A percentile compares a stretch with the other conserved stretches of the same genome.
Evolutionary conservation across 1,140 invertebrate genomes (phyloP).

Genomic region (Scylla paramamosain): DNA sequence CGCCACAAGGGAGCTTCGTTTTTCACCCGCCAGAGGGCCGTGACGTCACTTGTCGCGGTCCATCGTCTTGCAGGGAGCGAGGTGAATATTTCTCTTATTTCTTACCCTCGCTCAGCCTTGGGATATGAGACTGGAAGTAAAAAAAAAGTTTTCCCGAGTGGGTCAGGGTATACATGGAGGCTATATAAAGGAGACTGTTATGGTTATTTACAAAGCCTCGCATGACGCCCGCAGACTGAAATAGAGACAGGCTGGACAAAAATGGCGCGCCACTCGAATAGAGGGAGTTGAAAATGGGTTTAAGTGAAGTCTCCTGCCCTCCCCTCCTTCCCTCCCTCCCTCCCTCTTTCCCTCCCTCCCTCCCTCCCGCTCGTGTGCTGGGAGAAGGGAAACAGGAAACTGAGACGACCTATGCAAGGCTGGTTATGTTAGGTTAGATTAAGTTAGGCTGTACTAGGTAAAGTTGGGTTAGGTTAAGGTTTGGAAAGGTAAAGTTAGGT

Average conservation of each 20-base stretch:
- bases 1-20: neutral
- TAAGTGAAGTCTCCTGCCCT: neutral
- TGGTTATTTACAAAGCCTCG: neutral
- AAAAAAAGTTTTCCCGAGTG: neutral
- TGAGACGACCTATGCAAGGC: too few relatives aligned
- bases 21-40: neutral
- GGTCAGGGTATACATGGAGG: neutral
- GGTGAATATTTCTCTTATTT: neutral
- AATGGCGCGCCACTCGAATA: neutral
- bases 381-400: too few relatives aligned
- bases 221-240: neutral
- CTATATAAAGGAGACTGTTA: conserved; percentile 14
- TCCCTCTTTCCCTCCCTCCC: too few relatives aligned
- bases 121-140: neutral
- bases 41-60: neutral
- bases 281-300: neutral
- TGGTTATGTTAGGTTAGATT: too few relatives aligned
- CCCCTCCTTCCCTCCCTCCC: neutral
- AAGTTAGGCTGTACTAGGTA: too few relatives aligned
- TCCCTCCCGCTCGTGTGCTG: too few relatives aligned
- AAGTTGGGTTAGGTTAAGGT: too few relatives aligned
- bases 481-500: too few relatives aligned
- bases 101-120: neutral
- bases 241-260: neutral
- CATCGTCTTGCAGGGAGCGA: neutral